Conservation (phyloP, 2,113 vertebrate genomes). For the Actinemys pallida region DNA sequence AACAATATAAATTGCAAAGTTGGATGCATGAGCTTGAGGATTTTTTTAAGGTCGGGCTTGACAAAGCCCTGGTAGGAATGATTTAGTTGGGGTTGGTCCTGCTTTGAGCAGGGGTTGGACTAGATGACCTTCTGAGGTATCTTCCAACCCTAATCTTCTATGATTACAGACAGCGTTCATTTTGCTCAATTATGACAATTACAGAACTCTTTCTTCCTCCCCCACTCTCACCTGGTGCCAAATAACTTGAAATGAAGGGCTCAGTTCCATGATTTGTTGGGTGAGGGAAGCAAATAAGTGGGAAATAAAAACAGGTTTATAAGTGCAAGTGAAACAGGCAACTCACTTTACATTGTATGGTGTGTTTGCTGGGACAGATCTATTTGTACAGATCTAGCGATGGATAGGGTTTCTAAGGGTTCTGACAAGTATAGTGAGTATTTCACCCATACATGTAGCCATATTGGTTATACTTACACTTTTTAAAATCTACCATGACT, state of each 20-base stretch:
- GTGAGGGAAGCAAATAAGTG: background rate
- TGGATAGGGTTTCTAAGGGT: background rate
- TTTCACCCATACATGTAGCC: background rate
- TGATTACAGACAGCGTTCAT: background rate
- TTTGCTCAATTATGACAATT: background rate
- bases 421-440: background rate
- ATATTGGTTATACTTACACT: background rate
- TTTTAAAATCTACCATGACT: background rate
- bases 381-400: background rate
- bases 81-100: no score
- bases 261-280: background rate
- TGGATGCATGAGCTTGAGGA: background rate
- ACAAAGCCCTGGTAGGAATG: no score
- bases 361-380: background rate
- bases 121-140: no score
- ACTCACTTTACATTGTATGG: background rate
- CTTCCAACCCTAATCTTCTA: no score
- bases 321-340: background rate
- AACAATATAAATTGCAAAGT: conserved; percentile 5
- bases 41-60: background rate
- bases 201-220: background rate
- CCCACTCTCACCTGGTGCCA: background rate
- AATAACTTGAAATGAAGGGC: background rate
- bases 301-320: background rate
- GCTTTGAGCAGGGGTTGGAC: no score